phyloP scores from a whole-genome alignment of 1,140 invertebrate species.

The Eupristina koningsbergeri region DNA sequence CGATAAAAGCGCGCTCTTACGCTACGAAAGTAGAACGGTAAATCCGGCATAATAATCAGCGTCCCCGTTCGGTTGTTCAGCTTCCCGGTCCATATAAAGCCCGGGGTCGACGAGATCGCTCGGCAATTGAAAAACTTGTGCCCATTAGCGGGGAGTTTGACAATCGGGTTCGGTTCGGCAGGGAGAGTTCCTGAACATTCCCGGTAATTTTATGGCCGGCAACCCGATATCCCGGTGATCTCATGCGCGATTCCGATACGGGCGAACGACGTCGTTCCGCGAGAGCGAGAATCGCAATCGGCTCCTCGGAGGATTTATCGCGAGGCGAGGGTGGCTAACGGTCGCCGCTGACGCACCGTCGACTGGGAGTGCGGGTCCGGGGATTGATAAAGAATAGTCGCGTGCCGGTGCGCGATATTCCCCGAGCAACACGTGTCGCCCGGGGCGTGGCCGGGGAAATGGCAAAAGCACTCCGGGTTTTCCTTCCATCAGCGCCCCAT shows the following conservation, averaged over 20 bases:
- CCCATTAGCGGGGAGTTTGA: conserved; percentile 21
- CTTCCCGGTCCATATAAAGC: not conserved
- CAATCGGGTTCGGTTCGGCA: not conserved
- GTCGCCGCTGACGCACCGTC: no score
- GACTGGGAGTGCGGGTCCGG: not conserved
- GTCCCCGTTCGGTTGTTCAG: not conserved
- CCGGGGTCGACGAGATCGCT: not conserved
- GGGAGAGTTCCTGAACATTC: not conserved
- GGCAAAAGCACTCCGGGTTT: conserved; percentile 30
- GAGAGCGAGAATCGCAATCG: conserved; percentile 19
- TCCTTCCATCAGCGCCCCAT: conserved; percentile 39
- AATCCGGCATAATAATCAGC: conserved; percentile 32
- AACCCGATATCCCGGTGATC: not conserved
- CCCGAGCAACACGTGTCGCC: not conserved
- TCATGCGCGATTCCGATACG: not conserved
- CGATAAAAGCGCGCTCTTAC: not conserved
- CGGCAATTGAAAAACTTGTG: conserved; percentile 35
- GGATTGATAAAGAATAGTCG: not conserved
- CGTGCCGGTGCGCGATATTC: no score
- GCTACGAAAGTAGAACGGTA: not conserved
- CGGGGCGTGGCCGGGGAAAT: not conserved
- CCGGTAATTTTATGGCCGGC: conserved; percentile 24
- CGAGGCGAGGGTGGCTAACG: no score
- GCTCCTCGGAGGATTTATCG: not conserved
- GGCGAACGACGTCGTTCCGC: conserved; percentile 16